Base-by-base conservation (phyloP, 2,888 invertebrate genomes). In the Operophtera brumata region DNA sequence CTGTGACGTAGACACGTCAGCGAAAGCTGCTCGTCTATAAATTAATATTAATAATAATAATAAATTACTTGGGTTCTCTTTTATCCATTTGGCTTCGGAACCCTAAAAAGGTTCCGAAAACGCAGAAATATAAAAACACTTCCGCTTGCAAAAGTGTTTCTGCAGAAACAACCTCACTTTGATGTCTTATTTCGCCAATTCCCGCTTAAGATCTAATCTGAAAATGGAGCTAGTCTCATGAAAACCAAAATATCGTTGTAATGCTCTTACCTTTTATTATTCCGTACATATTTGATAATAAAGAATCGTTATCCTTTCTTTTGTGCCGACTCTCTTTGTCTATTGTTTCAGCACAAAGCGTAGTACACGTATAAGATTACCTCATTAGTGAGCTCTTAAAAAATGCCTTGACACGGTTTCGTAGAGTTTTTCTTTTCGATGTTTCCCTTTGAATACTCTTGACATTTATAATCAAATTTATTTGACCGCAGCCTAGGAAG, bases 231-330 rank as follows among this genome's bases (percentile, higher is more conserved):
- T 41, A 48, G 49, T 25, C 35, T 52, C 50, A 36, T 46, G 49
- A 55, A 58, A 56, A 58, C 56, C 57, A 52, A 43, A 49, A 41
- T 49, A 52, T 44, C 34, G 53, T 44, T 54, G 12, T 36, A 49
- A 48, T 39, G 45, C 48, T 58, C 48, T 56, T 56, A 60, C 39
- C 53, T 62, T 59, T 54, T 63, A 50, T 61, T 44, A 40, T 64
- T 53, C 42, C 61, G 47, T 68, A 66, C 61, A 67, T 70, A 60
- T 66, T 70, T 71, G 53, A 65, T 68, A 67, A 66, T 70, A 65
- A 69, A 69, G 60, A 63, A 58, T 46, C 53, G 58, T 58, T 65
- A 59, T 52, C 39, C 32, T 14, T 44, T 50, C 32, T 43, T 45
- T 48, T 57, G 44, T 43, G 37, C 32, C 14, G 11, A 30, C 20